Base-by-base conservation (phyloP, 1,140 invertebrate species). In the Sarcophaga peregrina region DNA sequence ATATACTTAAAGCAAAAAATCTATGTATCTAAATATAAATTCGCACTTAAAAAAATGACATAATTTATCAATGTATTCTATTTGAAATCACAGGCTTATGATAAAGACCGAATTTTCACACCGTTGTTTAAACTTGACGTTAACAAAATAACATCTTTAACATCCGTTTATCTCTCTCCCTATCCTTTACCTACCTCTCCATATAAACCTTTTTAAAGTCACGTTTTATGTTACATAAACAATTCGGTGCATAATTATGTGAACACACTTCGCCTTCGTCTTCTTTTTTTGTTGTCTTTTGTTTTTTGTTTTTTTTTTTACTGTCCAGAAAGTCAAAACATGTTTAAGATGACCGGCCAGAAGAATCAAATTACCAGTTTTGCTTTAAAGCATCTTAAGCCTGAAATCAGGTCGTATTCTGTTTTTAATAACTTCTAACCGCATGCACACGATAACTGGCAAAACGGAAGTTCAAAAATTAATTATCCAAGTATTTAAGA, bases 391-490 rank as follows among this genome's bases (percentile, higher is more conserved):
- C 54, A 58, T 58, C 54, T 58, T 58, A n/a, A 58, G 13, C 54
- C 54, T 58, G 15, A 15, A 58, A 58, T 58, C 54, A 58, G 54
- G 54, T 58, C 54, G 15, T 58, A 4, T 58, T 58, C n/a, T 58
- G 15, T 58, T n/a, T 58, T 13, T 37, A 37, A 37, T 37, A 37
- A 2, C 25, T 37, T 58, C 3, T 58, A 13, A 58, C 54, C 54
- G 13, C 54, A 58, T 37, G 25, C 25, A 37, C 25, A 37, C 25
- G 25, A 37, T 37, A 37, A 37, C 4, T 58, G 15, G 6, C 15
- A 58, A 58, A 58, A 58, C 54, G 54, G 54, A 58, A 58, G 54
- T 58, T 58, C 54, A 58, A 15, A 58, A 58, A 58, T 58, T 58
- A 58, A 58, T 58, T 58, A 58, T 13, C n/a, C 11, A 6, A 15